Evolutionary conservation across 2,113 vertebrate genomes (phyloP).

Genomic region (Aegotheles bennettii): DNA sequence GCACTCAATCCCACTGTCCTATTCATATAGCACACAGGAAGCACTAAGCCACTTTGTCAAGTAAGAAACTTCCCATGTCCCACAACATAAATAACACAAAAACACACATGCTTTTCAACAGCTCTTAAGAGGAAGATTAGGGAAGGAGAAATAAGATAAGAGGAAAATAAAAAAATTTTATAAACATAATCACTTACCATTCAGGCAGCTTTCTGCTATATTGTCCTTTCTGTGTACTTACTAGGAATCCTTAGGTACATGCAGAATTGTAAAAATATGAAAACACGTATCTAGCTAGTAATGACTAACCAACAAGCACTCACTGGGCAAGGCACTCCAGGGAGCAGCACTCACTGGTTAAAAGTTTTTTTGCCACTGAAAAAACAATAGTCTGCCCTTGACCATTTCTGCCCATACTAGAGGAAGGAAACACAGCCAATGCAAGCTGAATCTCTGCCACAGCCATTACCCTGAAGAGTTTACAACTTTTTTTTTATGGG

Average conservation of each 20-base stretch:
- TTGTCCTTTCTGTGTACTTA: neutral
- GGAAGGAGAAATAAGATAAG: neutral
- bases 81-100: neutral
- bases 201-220: neutral
- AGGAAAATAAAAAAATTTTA: neutral
- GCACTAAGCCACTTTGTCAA: neutral
- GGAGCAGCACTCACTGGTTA: neutral
- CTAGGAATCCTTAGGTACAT: neutral
- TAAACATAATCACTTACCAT: neutral
- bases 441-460: neutral
- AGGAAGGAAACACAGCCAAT: neutral
- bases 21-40: neutral
- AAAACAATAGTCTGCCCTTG: neutral
- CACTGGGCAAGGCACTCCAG: neutral
- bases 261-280: neutral
- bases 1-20: too few relatives aligned
- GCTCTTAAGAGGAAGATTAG: neutral
- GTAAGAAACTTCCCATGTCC: neutral
- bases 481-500: neutral
- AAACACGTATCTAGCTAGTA: neutral
- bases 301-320: neutral
- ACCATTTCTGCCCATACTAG: neutral
- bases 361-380: neutral
- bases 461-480: neutral
- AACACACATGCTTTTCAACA: neutral